Evolutionary conservation across 2,888 invertebrate species (phyloP).

Genomic region (Tupiocoris notatus): DNA sequence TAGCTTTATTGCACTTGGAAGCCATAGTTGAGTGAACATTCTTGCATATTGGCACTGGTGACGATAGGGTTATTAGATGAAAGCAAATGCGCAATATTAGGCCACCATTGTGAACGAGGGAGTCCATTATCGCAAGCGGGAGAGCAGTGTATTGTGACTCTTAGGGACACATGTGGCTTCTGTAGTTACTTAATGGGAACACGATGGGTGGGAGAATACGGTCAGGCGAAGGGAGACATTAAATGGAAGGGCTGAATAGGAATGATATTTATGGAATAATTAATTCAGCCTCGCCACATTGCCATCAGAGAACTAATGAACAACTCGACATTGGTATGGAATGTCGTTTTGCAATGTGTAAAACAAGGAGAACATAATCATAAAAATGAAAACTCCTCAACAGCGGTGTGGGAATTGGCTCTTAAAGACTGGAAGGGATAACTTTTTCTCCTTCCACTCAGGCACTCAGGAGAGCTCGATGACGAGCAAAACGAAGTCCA

Average conservation of each 20-base stretch:
- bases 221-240: neutral
- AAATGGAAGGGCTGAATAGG: neutral
- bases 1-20: too few relatives aligned
- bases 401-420: neutral
- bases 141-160: neutral
- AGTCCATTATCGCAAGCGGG: neutral
- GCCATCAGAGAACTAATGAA: too few relatives aligned
- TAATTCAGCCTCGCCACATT: neutral
- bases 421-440: neutral
- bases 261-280: neutral
- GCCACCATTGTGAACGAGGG: neutral
- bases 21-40: too few relatives aligned
- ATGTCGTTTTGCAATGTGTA: too few relatives aligned
- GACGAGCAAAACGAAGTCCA: neutral
- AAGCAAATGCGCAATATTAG: neutral
- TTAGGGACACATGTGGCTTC: neutral
- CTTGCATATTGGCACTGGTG: too few relatives aligned
- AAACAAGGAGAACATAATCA: too few relatives aligned
- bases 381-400: too few relatives aligned
- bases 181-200: neutral
- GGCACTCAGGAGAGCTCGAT: neutral
- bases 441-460: neutral
- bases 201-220: neutral
- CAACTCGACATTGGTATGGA: too few relatives aligned
- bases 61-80: neutral